phyloP scores from a whole-genome alignment of 1,140 invertebrate genomes.

The Nilaparvata lugens region DNA sequence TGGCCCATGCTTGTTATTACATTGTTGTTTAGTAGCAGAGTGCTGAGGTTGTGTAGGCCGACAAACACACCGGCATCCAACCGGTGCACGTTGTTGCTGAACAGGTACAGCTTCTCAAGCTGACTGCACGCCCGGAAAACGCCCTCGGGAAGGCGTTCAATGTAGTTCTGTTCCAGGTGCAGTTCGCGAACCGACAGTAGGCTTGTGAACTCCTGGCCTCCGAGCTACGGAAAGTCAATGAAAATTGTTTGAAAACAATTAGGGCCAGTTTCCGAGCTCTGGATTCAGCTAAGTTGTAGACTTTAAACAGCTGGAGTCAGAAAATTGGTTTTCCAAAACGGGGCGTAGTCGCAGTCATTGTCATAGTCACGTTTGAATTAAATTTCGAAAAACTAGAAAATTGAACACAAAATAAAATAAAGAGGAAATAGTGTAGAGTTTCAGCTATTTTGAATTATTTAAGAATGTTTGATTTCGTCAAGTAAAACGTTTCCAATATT shows the following conservation, averaged over 20 bases:
- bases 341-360: too few species aligned
- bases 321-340: too few species aligned
- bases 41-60: conserved; percentile 45
- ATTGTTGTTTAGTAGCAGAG: conserved; percentile 53
- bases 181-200: conserved; percentile 44
- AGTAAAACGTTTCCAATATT: too few species aligned
- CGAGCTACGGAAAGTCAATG: conserved; percentile 37
- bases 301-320: too few species aligned
- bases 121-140: conserved; percentile 38
- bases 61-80: conserved; percentile 42
- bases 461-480: too few species aligned
- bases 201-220: conserved; percentile 39
- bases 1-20: conserved; percentile 41
- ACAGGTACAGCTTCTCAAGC: conserved; percentile 47
- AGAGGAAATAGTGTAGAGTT: too few species aligned
- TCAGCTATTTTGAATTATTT: too few species aligned
- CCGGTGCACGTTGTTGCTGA: conserved; percentile 47
- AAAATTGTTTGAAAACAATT: background rate
- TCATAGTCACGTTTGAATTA: too few species aligned
- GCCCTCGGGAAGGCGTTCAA: conserved; percentile 40
- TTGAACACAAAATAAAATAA: too few species aligned
- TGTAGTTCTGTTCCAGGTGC: conserved; percentile 46
- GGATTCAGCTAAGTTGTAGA: too few species aligned
- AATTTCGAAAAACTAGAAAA: too few species aligned
- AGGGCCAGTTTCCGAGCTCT: too few species aligned